Evolutionary conservation across 2,797 vertebrate species (phyloP).

Genomic region (Gadopsis bispinosus): DNA sequence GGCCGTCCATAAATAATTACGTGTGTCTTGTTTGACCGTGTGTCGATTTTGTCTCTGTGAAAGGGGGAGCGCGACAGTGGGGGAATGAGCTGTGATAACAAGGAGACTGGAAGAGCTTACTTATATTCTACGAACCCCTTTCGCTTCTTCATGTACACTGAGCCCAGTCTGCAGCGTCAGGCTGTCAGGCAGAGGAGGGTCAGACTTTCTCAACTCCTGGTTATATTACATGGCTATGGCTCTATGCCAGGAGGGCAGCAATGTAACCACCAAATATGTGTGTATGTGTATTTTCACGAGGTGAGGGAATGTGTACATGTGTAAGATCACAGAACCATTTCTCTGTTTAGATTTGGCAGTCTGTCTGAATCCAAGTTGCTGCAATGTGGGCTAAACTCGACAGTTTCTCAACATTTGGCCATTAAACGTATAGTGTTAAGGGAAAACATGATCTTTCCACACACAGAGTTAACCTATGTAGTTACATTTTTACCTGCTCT

Average conservation of each 20-base stretch:
- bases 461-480: not conserved
- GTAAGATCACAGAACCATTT: slow-evolving; percentile 20
- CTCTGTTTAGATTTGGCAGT: slow-evolving; percentile 20
- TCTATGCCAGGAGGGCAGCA: slow-evolving; percentile 50
- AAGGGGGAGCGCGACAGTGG: not conserved
- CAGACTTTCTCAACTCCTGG: slow-evolving; percentile 52
- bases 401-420: not conserved
- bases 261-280: slow-evolving; percentile 32
- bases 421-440: not conserved
- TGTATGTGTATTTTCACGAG: not conserved
- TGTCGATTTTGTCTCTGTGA: slow-evolving; percentile 35
- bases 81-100: slow-evolving; percentile 13
- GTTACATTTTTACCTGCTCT: not conserved
- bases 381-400: not conserved
- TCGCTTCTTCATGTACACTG: not conserved
- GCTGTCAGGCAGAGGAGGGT: slow-evolving; percentile 13
- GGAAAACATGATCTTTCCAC: not conserved
- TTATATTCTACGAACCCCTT: slow-evolving; percentile 14
- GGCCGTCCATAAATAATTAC: not conserved
- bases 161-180: slow-evolving; percentile 26
- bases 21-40: slow-evolving; percentile 34
- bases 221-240: slow-evolving; percentile 58
- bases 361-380: slow-evolving; percentile 9
- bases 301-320: slow-evolving; percentile 28
- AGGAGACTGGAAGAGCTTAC: not conserved